Conservation (phyloP, 1,140 invertebrate genomes). For the Venustaconcha ellipsiformis region DNA sequence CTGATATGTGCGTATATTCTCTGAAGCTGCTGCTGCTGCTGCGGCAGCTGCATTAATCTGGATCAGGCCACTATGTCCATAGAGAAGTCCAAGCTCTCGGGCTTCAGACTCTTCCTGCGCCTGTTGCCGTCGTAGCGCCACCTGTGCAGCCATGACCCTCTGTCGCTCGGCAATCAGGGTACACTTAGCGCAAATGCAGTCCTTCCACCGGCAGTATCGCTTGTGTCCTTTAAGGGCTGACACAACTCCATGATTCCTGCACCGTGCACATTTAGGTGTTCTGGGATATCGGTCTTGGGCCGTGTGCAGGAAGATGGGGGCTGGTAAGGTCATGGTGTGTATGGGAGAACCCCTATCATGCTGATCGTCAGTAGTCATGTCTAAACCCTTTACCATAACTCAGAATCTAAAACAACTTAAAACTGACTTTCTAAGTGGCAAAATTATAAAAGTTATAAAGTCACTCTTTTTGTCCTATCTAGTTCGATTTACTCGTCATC, state of each 20-base stretch:
- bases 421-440: no score
- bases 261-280: slow-evolving; percentile 31
- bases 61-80: slow-evolving; percentile 67
- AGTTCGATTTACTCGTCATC: no score
- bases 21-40: background rate
- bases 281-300: slow-evolving; percentile 18
- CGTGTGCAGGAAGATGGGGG: slow-evolving; percentile 13
- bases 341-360: no score
- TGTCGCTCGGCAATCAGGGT: slow-evolving; percentile 29
- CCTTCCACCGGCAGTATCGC: slow-evolving; percentile 29
- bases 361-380: no score
- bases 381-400: no score
- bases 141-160: slow-evolving; percentile 32
- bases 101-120: slow-evolving; percentile 24
- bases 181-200: slow-evolving; percentile 28
- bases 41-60: slow-evolving; percentile 57
- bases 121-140: slow-evolving; percentile 26
- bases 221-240: slow-evolving; percentile 32
- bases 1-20: no score
- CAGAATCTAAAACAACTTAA: no score
- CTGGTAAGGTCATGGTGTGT: background rate
- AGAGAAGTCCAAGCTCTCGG: slow-evolving; percentile 7
- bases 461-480: no score
- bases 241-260: slow-evolving; percentile 30
- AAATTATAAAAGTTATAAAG: no score